A percentile compares a stretch with the other conserved stretches of the same genome.
These are phyloP conservation scores for Sycobia sp. DNA, from an alignment of 1,140 invertebrate species.

Conservation along the genomic window DNA sequence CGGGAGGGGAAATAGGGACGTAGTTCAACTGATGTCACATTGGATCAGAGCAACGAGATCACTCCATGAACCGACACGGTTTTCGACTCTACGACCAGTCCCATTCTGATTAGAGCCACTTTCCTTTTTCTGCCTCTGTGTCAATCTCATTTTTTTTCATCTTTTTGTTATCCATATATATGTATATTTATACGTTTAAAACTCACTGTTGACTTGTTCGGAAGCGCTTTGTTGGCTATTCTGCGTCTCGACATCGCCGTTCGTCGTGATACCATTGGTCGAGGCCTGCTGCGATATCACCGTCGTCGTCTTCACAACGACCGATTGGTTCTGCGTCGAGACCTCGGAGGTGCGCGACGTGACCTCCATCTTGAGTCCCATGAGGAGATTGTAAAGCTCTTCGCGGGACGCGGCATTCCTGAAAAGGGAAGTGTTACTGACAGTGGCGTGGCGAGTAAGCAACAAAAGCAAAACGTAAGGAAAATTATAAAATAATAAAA, in stretches of 20 bases:
- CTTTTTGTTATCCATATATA: no score
- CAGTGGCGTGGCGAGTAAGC: constrained; percentile 46
- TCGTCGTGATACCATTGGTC: constrained; percentile 54
- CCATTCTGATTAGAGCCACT: no score
- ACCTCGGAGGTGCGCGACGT: constrained; percentile 59
- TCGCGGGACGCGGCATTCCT: constrained; percentile 59
- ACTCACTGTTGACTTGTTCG: constrained; percentile 59
- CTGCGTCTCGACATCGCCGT: constrained; percentile 57
- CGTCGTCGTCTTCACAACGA: constrained; percentile 59
- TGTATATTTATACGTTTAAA: constrained; percentile 1
- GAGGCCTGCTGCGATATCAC: constrained; percentile 58
- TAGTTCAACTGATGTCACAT: no score
- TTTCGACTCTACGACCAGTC: no score
- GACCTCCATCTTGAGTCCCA: constrained; percentile 61
- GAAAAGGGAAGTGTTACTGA: constrained; percentile 61
- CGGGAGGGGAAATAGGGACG: no score
- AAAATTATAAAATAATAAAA: neutral
- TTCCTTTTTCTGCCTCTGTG: no score
- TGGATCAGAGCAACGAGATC: no score
- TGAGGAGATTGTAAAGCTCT: constrained; percentile 56
- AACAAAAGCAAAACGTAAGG: constrained; percentile 13
- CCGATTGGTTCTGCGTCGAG: constrained; percentile 57
- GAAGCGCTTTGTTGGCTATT: constrained; percentile 53
- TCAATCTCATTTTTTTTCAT: no score
- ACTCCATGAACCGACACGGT: no score